Evolutionary conservation across 2,888 invertebrate genomes (phyloP).

Genomic region (Torymus tubicola): DNA sequence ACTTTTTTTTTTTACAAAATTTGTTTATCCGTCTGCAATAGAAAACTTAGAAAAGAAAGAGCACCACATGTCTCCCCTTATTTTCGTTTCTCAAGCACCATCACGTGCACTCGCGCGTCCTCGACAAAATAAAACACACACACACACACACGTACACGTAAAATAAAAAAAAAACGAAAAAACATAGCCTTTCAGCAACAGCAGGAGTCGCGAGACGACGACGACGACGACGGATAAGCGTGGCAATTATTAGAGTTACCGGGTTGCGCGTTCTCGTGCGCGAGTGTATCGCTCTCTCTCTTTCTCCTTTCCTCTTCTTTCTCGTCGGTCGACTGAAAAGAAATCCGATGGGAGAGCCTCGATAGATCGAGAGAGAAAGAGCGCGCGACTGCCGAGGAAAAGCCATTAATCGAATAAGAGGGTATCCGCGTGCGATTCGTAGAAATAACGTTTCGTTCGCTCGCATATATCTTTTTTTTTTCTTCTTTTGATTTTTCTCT

Average conservation of each 20-base stretch:
- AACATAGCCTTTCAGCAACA: too few species aligned
- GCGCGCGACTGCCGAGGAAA: constrained; percentile 60
- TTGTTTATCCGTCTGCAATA: too few species aligned
- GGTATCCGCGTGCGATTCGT: constrained; percentile 59
- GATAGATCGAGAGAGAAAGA: constrained; percentile 58
- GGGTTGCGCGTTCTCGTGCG: constrained; percentile 47
- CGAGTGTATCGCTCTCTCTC: constrained; percentile 66
- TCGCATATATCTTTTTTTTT: not conserved
- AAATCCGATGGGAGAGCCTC: constrained; percentile 69
- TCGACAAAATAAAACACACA: too few species aligned
- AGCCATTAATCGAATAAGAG: constrained; percentile 65
- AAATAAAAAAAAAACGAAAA: too few species aligned
- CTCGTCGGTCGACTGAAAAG: constrained; percentile 67
- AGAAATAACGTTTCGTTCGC: constrained; percentile 64
- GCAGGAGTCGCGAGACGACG: constrained; percentile 44
- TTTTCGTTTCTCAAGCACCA: too few species aligned
- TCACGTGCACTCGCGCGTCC: too few species aligned
- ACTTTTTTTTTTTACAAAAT: too few species aligned
- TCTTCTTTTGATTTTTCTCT: constrained; percentile 1
- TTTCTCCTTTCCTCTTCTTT: too few species aligned
- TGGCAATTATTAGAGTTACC: constrained; percentile 72
- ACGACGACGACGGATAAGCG: constrained; percentile 64
- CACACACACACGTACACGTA: too few species aligned
- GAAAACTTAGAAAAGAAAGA: too few species aligned
- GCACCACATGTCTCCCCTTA: too few species aligned